Evolutionary conservation across 2,113 vertebrate genomes (phyloP), one percentile per base, ranked within the genome.

Genomic region (Melospiza georgiana): DNA sequence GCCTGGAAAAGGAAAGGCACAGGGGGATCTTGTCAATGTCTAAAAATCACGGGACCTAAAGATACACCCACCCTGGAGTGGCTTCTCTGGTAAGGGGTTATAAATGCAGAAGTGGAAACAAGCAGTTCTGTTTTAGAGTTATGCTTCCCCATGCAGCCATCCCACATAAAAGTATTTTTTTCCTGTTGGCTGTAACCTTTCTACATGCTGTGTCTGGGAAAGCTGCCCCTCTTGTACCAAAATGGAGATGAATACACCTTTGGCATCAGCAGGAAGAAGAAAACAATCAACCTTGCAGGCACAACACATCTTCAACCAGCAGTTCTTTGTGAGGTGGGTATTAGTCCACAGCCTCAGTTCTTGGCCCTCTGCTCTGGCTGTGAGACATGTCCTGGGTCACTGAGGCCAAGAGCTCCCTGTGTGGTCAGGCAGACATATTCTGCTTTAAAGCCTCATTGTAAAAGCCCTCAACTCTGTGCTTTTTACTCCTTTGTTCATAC

Each of bases 221-320:
- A 6, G 33, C 15, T 52, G 46, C 4, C 11, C 4, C n/a, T 66
- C n/a, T 35, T 20, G 21, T 28, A 43, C 55, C 0, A 0, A 74
- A 66, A 68, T 16, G 39, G 43, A 43, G 30, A 15, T 30, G 58
- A 48, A 44, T 19, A 44, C 19, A 41, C 14, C 21, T 89, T 59
- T 55, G 25, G 18, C 28, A 78, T 22, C 35, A 85, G 30, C 12
- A 24, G 33, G 21, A 74, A 52, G 49, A 44, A 28, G 39, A 24
- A 43, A 73, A 28, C 7, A 49, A 81, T 11, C 15, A 65, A 9
- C 31, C 39, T 27, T 33, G 33, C 8, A 27, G 25, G 18, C 1
- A 2, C 59, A 66, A 52, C 21, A 39, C 2, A 1, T 65, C 44
- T 77, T 78, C 59, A 78, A 5, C 28, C 35, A 55, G 48, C 52